phyloP scores from a whole-genome alignment of 2,113 vertebrate genomes.

The Scomber japonicus region DNA sequence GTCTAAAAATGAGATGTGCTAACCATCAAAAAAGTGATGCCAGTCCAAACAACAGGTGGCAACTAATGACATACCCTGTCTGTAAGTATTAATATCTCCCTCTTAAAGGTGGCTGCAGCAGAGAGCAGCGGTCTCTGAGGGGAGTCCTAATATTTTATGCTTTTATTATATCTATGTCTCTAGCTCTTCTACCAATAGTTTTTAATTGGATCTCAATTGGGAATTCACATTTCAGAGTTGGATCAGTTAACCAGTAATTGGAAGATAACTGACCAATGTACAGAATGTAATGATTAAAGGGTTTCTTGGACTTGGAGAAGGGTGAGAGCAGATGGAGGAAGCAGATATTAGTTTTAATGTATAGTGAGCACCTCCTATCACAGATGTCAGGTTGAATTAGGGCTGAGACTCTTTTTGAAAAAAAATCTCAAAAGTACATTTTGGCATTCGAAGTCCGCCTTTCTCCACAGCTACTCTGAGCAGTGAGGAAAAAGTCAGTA shows the following conservation, averaged over 20 bases:
- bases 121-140: neutral
- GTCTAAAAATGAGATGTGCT: neutral
- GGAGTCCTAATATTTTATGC: conserved; percentile 7
- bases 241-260: too few species aligned
- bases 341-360: neutral
- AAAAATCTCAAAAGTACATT: conserved; percentile 8
- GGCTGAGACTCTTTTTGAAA: neutral
- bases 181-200: neutral
- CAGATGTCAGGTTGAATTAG: conserved; percentile 20
- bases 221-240: neutral
- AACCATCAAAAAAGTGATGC: too few species aligned
- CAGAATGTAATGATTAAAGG: neutral
- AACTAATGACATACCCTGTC: neutral
- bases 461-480: neutral
- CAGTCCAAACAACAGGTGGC: neutral
- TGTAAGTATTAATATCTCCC: neutral
- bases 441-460: conserved; percentile 6
- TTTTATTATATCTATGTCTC: neutral
- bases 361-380: neutral
- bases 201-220: conserved; percentile 3
- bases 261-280: neutral
- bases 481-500: neutral
- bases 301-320: neutral
- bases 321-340: neutral
- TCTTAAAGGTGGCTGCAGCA: neutral